Percentiles rank a stretch among this genome's conserved stretches.
These are phyloP conservation scores for Parotocinclus haroldoi DNA, from an alignment of 2,797 vertebrate genomes.

Conservation along the genomic window DNA sequence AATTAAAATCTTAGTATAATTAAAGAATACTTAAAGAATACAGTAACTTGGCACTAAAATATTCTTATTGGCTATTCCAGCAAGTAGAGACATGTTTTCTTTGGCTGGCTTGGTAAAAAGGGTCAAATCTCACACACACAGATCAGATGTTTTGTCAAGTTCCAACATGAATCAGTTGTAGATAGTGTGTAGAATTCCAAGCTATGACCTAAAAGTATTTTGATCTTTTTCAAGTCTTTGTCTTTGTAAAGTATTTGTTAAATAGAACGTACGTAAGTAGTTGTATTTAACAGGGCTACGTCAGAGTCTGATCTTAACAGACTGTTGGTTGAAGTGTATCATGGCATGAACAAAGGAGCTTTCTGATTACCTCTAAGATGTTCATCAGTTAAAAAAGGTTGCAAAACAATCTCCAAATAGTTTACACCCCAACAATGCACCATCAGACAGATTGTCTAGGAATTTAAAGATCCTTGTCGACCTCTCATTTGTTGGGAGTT, in stretches of 20 bases:
- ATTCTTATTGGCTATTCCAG: background rate
- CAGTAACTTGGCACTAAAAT: too few relatives aligned
- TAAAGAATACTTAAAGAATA: too few relatives aligned
- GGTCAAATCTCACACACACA: slow-evolving; percentile 7
- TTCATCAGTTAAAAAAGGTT: background rate
- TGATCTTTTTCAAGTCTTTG: background rate
- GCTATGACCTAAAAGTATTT: background rate
- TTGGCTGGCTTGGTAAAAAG: slow-evolving; percentile 1
- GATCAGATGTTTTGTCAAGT: slow-evolving; percentile 23
- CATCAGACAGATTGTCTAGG: too few relatives aligned
- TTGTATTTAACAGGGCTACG: too few relatives aligned
- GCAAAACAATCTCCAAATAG: too few relatives aligned
- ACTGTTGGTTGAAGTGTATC: too few relatives aligned
- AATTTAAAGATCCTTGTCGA: too few relatives aligned
- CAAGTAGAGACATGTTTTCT: background rate
- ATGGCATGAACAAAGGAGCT: too few relatives aligned
- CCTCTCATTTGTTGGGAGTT: too few relatives aligned
- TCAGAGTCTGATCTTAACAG: too few relatives aligned
- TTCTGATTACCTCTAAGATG: background rate
- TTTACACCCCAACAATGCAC: too few relatives aligned
- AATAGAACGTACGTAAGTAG: background rate
- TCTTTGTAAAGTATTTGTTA: background rate
- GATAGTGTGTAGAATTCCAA: background rate
- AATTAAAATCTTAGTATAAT: too few relatives aligned
- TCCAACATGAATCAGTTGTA: slow-evolving; percentile 7